Conservation (phyloP, 2,113 vertebrate species). For the Amphilophus citrinellus region DNA sequence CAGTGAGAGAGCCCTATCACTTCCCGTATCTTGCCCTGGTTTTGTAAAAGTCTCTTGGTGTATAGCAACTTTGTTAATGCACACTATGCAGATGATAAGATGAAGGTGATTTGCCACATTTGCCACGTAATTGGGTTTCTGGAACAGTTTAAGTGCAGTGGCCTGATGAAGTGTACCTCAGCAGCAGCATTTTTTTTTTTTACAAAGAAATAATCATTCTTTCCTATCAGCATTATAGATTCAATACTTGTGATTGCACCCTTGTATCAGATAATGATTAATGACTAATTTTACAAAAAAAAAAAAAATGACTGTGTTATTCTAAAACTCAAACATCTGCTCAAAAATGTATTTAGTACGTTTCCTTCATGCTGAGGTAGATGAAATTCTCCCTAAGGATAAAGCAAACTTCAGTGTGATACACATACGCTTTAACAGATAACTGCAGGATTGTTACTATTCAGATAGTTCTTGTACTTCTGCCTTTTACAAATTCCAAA, state of each 20-base stretch:
- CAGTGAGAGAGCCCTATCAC: background rate
- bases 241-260: background rate
- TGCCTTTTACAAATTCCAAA: background rate
- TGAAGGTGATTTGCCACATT: background rate
- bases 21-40: background rate
- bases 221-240: background rate
- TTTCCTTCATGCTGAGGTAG: background rate
- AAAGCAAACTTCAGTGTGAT: background rate
- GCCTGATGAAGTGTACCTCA: background rate
- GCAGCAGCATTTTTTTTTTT: rapidly evolving
- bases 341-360: background rate
- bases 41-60: background rate
- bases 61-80: background rate
- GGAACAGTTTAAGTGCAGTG: conserved; percentile 11
- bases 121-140: background rate
- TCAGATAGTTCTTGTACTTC: background rate
- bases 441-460: background rate
- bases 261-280: background rate
- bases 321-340: background rate
- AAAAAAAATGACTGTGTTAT: background rate
- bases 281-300: background rate
- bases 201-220: background rate
- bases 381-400: background rate
- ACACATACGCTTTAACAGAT: background rate
- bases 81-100: background rate